Percentiles rank a stretch among this genome's conserved stretches.
Conservation (phyloP, 2,797 vertebrate species). For the Trachops cirrhosus region DNA sequence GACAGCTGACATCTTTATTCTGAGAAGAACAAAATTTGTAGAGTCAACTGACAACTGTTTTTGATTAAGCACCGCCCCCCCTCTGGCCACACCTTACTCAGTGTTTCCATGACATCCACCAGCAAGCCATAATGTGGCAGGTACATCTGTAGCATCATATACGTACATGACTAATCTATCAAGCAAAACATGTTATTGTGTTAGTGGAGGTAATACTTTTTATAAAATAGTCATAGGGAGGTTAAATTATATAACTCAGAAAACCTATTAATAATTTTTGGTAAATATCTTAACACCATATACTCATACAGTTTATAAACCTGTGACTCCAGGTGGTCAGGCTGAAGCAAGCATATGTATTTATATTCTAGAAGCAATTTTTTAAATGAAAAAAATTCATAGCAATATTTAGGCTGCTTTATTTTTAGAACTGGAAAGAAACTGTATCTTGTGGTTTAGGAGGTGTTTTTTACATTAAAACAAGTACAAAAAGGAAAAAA, state of each 20-base stretch:
- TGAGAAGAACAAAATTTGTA: slow-evolving; percentile 66
- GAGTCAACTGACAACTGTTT: slow-evolving; percentile 69
- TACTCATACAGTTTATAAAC: slow-evolving; percentile 74
- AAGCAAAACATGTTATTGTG: slow-evolving; percentile 68
- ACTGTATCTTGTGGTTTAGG: slow-evolving; percentile 53
- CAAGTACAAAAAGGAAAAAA: slow-evolving; percentile 34
- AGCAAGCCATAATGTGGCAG: not conserved
- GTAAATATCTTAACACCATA: slow-evolving; percentile 70
- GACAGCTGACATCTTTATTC: slow-evolving; percentile 68
- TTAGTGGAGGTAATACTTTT: slow-evolving; percentile 65
- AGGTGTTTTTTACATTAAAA: slow-evolving; percentile 48
- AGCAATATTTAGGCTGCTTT: slow-evolving; percentile 61
- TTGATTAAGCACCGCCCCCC: slow-evolving; percentile 42
- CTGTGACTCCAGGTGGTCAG: slow-evolving; percentile 53
- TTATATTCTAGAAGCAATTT: slow-evolving; percentile 54
- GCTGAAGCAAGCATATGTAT: slow-evolving; percentile 59
- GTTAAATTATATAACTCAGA: slow-evolving; percentile 70
- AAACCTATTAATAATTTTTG: slow-evolving; percentile 77
- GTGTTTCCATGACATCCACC: slow-evolving; percentile 48
- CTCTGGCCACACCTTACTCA: slow-evolving; percentile 53
- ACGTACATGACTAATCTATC: slow-evolving; percentile 68
- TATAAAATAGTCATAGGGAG: slow-evolving; percentile 71
- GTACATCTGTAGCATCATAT: slow-evolving; percentile 42
- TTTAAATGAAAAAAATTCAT: slow-evolving; percentile 53
- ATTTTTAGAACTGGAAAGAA: slow-evolving; percentile 59